Conservation (phyloP, 2,797 vertebrate genomes). For the Trematomus bernacchii region DNA sequence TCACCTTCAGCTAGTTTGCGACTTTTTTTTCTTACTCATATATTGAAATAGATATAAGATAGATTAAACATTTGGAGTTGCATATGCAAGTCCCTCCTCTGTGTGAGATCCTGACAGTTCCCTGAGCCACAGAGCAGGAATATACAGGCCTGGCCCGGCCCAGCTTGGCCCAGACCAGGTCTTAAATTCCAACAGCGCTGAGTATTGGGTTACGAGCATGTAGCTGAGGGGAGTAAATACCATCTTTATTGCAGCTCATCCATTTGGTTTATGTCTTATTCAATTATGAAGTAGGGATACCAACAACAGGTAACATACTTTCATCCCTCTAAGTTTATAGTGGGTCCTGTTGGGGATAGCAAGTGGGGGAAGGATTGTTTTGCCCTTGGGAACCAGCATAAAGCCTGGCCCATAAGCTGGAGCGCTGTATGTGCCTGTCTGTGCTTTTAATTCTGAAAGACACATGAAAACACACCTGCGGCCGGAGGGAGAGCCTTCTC, state of each 20-base stretch:
- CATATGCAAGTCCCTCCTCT: slow-evolving; percentile 3
- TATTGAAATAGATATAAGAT: not conserved
- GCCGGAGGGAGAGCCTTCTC: slow-evolving; percentile 3
- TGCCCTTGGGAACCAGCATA: slow-evolving; percentile 44
- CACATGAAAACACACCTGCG: slow-evolving; percentile 56
- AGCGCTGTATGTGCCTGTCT: slow-evolving; percentile 39
- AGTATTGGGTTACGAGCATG: slow-evolving; percentile 71
- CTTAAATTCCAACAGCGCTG: slow-evolving; percentile 67
- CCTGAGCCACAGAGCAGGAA: slow-evolving; percentile 48
- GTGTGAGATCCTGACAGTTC: slow-evolving; percentile 32
- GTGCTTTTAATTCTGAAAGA: slow-evolving; percentile 51
- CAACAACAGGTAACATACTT: slow-evolving; percentile 67
- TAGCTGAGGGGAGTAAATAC: slow-evolving; percentile 74
- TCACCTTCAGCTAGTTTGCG: not conserved
- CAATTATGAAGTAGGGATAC: slow-evolving; percentile 73
- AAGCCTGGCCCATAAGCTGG: slow-evolving; percentile 50
- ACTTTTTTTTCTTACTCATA: not conserved
- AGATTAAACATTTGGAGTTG: not conserved
- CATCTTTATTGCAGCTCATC: slow-evolving; percentile 79
- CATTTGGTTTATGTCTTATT: slow-evolving; percentile 80
- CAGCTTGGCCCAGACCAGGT: slow-evolving; percentile 60
- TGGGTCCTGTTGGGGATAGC: slow-evolving; percentile 54
- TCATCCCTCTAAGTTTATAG: slow-evolving; percentile 55
- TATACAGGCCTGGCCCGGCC: slow-evolving; percentile 49
- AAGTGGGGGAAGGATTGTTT: slow-evolving; percentile 38